These are phyloP conservation scores for Muscina levida DNA, from an alignment of 2,888 invertebrate species.

Conservation along the genomic window DNA sequence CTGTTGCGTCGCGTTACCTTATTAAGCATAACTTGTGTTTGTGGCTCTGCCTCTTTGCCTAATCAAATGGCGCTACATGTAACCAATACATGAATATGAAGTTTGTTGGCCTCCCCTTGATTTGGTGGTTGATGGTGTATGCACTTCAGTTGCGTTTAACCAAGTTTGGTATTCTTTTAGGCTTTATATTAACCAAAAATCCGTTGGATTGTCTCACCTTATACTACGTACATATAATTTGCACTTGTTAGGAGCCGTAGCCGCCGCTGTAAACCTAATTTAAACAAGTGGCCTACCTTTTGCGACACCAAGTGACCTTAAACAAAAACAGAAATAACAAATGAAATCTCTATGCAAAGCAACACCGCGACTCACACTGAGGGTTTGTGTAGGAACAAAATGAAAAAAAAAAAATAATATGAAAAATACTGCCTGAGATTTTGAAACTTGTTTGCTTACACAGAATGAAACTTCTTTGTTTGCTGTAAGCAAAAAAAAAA, in stretches of 20 bases:
- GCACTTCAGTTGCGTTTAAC: too few relatives aligned
- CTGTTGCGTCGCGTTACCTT: too few relatives aligned
- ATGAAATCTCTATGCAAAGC: not conserved
- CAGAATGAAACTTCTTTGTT: not conserved
- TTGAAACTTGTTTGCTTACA: not conserved
- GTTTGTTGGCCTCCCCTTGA: conserved; percentile 18
- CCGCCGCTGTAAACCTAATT: conserved; percentile 6
- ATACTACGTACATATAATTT: conserved; percentile 44
- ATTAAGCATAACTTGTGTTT: too few relatives aligned
- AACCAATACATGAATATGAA: not conserved
- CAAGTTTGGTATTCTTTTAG: too few relatives aligned
- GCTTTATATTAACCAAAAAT: not conserved
- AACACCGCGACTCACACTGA: not conserved
- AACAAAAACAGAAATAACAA: conserved; percentile 15
- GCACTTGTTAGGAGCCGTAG: conserved; percentile 35
- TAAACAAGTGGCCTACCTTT: conserved; percentile 26
- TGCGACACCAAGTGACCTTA: conserved; percentile 1
- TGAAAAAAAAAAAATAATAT: too few relatives aligned
- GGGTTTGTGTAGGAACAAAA: too few relatives aligned
- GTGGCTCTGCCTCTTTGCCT: not conserved
- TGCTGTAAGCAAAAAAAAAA: not conserved
- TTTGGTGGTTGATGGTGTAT: too few relatives aligned
- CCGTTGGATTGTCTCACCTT: conserved; percentile 15
- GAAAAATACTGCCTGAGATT: not conserved
- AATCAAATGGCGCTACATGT: conserved; percentile 35